Evolutionary conservation across 1,140 invertebrate species (phyloP).

Genomic region (Frieseomelitta varia): DNA sequence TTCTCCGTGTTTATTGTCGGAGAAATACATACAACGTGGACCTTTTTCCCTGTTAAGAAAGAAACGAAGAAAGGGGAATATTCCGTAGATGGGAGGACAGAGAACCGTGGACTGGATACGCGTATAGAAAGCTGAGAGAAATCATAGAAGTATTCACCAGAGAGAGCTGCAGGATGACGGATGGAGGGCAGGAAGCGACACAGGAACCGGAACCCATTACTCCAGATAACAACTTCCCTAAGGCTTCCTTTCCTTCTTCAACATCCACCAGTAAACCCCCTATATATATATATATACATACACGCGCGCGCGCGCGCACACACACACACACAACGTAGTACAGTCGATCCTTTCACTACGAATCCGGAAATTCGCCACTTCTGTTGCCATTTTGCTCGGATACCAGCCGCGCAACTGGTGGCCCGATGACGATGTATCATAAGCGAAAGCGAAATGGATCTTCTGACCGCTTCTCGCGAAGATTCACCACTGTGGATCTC

Average conservation of each 20-base stretch:
- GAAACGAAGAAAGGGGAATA: slow-evolving; percentile 4
- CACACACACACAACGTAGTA: slow-evolving; percentile 5
- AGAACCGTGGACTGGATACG: slow-evolving; percentile 1
- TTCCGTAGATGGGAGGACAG: not conserved
- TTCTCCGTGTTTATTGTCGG: slow-evolving; percentile 28
- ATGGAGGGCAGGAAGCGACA: slow-evolving; percentile 71
- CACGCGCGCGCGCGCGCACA: no score
- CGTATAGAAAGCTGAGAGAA: slow-evolving; percentile 42
- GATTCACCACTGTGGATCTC: not conserved
- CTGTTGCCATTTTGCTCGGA: slow-evolving; percentile 61
- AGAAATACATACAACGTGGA: not conserved
- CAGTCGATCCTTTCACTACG: slow-evolving; percentile 28
- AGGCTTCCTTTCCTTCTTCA: slow-evolving; percentile 64
- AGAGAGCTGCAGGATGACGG: slow-evolving; percentile 63
- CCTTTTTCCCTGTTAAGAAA: not conserved
- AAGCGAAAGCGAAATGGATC: not conserved
- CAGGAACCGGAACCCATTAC: slow-evolving; percentile 74
- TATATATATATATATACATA: not conserved
- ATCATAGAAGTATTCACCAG: slow-evolving; percentile 42
- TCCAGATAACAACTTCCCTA: slow-evolving; percentile 74
- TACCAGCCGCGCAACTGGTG: slow-evolving; percentile 65
- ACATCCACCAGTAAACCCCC: slow-evolving; percentile 38
- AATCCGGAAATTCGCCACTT: slow-evolving; percentile 69
- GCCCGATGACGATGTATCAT: slow-evolving; percentile 6
- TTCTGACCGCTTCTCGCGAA: slow-evolving; percentile 11